Percentiles rank a stretch among this genome's conserved stretches.
Evolutionary conservation across 35 echinoderm and acorn worm species (phyloP).

Genomic region (Amphiura filiformis): DNA sequence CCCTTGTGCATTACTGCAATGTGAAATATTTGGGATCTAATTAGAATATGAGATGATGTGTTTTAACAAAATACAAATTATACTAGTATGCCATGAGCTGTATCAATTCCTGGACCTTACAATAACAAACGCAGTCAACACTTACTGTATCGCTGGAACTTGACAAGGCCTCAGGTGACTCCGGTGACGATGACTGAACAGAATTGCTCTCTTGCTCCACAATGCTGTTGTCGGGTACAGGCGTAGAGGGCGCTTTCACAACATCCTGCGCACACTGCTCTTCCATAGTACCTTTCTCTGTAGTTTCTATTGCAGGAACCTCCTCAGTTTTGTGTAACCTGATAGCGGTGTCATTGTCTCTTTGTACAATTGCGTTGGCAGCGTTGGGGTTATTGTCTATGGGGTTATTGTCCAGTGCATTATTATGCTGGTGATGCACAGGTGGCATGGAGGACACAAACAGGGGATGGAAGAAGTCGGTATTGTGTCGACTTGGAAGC

Average conservation of each 20-base stretch:
- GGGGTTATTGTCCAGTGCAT: constrained; percentile 28
- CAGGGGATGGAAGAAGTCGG: constrained; percentile 22
- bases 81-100: too few species aligned
- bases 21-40: too few species aligned
- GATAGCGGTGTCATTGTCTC: background rate
- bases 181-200: constrained; percentile 64
- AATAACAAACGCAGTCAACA: too few species aligned
- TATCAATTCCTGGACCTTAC: too few species aligned
- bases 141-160: constrained; percentile 88
- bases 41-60: too few species aligned
- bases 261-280: background rate
- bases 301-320: background rate
- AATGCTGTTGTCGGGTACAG: background rate
- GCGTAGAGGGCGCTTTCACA: background rate
- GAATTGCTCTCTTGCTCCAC: constrained; percentile 43
- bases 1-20: too few species aligned
- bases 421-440: constrained; percentile 15
- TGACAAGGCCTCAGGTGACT: constrained; percentile 75
- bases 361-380: background rate
- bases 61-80: too few species aligned
- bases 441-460: constrained; percentile 30
- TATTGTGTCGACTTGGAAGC: constrained; percentile 15
- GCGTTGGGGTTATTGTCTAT: background rate
- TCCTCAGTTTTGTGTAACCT: background rate
- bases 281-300: background rate